phyloP scores from a whole-genome alignment of 2,797 vertebrate species.

The Heterohyrax brucei region DNA sequence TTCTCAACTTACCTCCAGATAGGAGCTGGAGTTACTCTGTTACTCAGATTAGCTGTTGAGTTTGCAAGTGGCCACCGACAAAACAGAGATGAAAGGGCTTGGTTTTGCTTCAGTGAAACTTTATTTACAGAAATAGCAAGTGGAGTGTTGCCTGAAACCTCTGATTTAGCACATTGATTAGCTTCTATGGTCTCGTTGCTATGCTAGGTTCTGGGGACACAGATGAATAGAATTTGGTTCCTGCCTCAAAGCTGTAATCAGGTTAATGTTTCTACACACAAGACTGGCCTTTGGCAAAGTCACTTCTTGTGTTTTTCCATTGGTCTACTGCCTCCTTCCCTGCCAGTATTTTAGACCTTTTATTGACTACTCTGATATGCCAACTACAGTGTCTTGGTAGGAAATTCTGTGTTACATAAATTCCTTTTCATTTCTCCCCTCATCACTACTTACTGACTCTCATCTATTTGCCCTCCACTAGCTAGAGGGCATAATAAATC shows the following conservation, averaged over 20 bases:
- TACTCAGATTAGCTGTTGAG: not conserved
- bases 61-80: not conserved
- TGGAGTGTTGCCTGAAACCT: not conserved
- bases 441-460: not conserved
- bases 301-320: not conserved
- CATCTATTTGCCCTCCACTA: not conserved
- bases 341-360: not conserved
- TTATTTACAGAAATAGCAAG: slow-evolving; percentile 47
- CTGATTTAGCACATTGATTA: not conserved
- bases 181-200: not conserved
- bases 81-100: not conserved
- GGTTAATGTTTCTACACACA: slow-evolving; percentile 32
- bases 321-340: not conserved
- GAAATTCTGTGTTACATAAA: not conserved
- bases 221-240: not conserved
- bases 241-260: not conserved
- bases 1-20: too few species aligned
- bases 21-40: too few species aligned
- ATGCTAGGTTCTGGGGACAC: not conserved
- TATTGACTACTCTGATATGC: not conserved
- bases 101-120: slow-evolving; percentile 35
- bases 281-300: not conserved
- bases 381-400: not conserved
- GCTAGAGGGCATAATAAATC: slow-evolving; percentile 48
- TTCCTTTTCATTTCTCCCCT: not conserved